phyloP scores from a whole-genome alignment of 1,140 invertebrate genomes.

The Apis florea region DNA sequence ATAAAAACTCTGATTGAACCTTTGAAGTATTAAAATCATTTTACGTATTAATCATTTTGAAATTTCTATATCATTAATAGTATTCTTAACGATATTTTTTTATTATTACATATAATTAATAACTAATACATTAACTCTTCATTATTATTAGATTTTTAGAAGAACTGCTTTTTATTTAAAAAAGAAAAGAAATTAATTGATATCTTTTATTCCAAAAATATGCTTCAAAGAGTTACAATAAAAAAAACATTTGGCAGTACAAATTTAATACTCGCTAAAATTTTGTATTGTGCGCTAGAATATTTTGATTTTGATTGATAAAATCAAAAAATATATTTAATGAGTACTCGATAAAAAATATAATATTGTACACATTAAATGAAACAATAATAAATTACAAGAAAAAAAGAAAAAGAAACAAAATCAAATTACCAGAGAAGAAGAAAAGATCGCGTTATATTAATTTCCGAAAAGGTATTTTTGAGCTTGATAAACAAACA shows the following conservation, averaged over 20 bases:
- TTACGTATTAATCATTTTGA: constrained; percentile 9
- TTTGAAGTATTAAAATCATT: constrained; percentile 25
- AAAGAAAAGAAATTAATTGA: background rate
- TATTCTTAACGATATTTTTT: constrained; percentile 5
- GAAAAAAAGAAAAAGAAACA: constrained; percentile 10
- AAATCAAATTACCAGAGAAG: constrained; percentile 14
- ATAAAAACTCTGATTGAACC: constrained; percentile 21
- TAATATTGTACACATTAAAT: constrained; percentile 29
- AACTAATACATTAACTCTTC: background rate
- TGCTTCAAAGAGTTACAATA: constrained; percentile 22
- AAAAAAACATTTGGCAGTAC: constrained; percentile 61
- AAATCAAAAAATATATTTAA: constrained; percentile 36
- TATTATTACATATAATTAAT: background rate
- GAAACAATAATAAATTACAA: background rate
- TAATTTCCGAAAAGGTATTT: constrained; percentile 37
- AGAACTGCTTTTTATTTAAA: background rate
- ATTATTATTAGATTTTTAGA: background rate
- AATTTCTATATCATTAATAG: constrained; percentile 1
- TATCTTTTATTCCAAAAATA: background rate
- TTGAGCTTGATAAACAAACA: constrained; percentile 43
- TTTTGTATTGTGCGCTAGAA: constrained; percentile 38
- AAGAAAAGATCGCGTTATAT: constrained; percentile 1
- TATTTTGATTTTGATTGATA: constrained; percentile 34
- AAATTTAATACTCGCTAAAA: constrained; percentile 58
- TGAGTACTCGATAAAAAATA: constrained; percentile 49